Evolutionary conservation across 1,140 invertebrate species (phyloP).

Genomic region (Chrysomallon squamiferum): DNA sequence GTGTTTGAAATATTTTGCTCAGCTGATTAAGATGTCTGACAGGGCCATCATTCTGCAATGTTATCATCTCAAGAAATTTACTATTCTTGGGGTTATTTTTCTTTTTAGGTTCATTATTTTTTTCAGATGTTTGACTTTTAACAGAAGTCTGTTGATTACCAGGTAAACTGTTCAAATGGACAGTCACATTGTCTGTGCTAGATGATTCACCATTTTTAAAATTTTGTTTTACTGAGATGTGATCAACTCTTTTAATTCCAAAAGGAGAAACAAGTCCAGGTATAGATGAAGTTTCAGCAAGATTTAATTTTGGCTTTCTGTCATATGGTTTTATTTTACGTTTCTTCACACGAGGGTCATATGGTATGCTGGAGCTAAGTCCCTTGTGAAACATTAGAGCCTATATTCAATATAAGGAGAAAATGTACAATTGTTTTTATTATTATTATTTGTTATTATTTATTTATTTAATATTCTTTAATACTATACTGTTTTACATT

Average conservation of each 20-base stretch:
- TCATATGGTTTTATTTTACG: slow-evolving; percentile 26
- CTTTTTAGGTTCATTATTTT: neutral
- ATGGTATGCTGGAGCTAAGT: slow-evolving; percentile 18
- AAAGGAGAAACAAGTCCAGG: neutral
- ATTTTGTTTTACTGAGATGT: too few relatives aligned
- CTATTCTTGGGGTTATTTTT: neutral
- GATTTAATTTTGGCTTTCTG: slow-evolving; percentile 14
- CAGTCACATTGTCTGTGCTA: too few relatives aligned
- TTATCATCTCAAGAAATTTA: slow-evolving; percentile 10
- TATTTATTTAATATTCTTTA: too few relatives aligned
- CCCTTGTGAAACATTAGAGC: neutral
- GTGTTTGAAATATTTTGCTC: slow-evolving; percentile 32
- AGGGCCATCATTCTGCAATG: slow-evolving; percentile 16
- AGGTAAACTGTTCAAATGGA: neutral
- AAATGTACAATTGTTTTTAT: too few relatives aligned
- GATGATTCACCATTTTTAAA: too few relatives aligned
- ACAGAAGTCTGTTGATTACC: slow-evolving; percentile 7
- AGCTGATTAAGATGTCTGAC: slow-evolving; percentile 31
- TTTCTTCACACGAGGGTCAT: slow-evolving; percentile 42
- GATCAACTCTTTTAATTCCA: too few relatives aligned
- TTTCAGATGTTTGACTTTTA: neutral
- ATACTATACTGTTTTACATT: too few relatives aligned
- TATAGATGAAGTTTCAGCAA: neutral
- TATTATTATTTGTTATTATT: too few relatives aligned
- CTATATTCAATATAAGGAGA: too few relatives aligned